A percentile compares a stretch with the other conserved stretches of the same genome.
Evolutionary conservation across 2,113 vertebrate species (phyloP).

Genomic region (Oreotrochilus melanogaster): DNA sequence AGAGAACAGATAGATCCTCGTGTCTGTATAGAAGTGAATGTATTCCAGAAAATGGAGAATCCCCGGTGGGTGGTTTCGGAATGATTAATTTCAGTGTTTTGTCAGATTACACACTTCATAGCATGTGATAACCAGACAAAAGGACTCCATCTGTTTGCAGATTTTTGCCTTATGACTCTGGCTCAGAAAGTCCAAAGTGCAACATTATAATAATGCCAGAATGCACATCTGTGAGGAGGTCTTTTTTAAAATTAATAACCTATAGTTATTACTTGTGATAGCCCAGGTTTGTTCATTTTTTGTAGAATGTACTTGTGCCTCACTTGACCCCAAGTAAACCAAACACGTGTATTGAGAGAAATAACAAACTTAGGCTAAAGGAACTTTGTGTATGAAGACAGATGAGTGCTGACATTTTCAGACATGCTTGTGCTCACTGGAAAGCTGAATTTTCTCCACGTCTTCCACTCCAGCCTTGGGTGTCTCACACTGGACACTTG

Average conservation of each 20-base stretch:
- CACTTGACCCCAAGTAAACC: neutral
- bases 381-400: neutral
- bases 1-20: neutral
- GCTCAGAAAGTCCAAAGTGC: conserved; percentile 1
- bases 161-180: conserved; percentile 47
- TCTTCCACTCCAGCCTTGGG: neutral
- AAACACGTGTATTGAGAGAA: neutral
- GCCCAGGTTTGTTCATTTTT: neutral
- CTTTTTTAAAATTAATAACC: neutral
- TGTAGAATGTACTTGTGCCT: neutral
- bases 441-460: neutral
- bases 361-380: neutral
- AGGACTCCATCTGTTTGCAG: neutral
- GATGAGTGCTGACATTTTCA: neutral
- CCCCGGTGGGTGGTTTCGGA: neutral
- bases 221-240: conserved; percentile 56
- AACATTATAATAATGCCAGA: conserved; percentile 38
- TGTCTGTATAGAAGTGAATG: neutral
- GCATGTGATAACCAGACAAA: neutral
- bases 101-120: conserved; percentile 4
- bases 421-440: neutral
- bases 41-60: conserved; percentile 25
- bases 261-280: neutral
- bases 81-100: conserved; percentile 45
- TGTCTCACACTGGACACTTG: neutral